Evolutionary conservation across 2,888 invertebrate species (phyloP).

Genomic region (Drosophila seclusa): DNA sequence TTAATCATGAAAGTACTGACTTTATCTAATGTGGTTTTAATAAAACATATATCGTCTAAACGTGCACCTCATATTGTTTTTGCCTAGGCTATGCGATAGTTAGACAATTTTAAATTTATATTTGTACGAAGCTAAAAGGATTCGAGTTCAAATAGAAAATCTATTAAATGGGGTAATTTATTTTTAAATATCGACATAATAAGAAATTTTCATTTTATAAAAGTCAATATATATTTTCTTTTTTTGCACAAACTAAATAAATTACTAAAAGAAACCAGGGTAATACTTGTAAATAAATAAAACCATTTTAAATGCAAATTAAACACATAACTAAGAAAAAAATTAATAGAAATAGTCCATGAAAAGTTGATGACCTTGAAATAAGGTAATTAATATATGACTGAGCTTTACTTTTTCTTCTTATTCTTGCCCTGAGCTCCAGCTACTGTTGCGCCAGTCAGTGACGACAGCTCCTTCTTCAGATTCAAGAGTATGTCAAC

Average conservation of each 20-base stretch:
- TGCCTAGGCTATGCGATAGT: background rate
- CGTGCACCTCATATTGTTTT: background rate
- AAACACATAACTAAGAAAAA: slow-evolving; percentile 50
- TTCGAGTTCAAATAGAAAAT: background rate
- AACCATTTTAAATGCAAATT: slow-evolving; percentile 54
- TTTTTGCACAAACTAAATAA: slow-evolving; percentile 65
- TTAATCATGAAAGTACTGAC: background rate
- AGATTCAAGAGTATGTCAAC: slow-evolving; percentile 90
- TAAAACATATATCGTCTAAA: background rate
- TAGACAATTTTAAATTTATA: background rate
- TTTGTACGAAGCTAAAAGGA: background rate
- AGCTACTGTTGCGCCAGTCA: slow-evolving; percentile 75
- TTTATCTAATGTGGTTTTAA: background rate
- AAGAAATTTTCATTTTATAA: slow-evolving; percentile 10
- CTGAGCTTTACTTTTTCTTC: slow-evolving; percentile 80
- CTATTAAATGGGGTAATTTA: background rate
- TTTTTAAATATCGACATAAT: background rate
- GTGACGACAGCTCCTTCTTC: slow-evolving; percentile 88
- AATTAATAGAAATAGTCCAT: slow-evolving; percentile 50
- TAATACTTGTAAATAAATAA: slow-evolving; percentile 66
- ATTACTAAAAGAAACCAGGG: slow-evolving; percentile 56
- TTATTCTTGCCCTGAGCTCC: slow-evolving; percentile 77
- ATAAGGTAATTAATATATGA: slow-evolving; percentile 1
- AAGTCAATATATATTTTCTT: slow-evolving; percentile 52
- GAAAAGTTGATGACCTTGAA: slow-evolving; percentile 37